Conservation (phyloP, 1,140 invertebrate genomes). For the Rhopalosiphum maidis region DNA sequence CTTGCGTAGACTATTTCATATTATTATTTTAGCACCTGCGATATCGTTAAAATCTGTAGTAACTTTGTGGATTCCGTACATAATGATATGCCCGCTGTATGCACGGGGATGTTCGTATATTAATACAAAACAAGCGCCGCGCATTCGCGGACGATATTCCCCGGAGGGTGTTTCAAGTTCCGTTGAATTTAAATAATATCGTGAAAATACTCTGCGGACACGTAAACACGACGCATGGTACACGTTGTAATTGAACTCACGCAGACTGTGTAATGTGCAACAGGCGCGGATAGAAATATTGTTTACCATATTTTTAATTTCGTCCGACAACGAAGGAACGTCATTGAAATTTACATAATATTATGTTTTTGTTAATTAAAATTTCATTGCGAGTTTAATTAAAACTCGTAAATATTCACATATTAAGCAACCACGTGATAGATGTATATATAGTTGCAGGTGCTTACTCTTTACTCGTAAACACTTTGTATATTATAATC, state of each 20-base stretch:
- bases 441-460: not conserved
- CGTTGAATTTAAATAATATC: not conserved
- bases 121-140: not conserved
- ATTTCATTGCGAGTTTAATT: constrained; percentile 37
- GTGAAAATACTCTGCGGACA: not conserved
- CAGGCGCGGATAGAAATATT: constrained; percentile 14
- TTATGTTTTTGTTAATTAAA: not conserved
- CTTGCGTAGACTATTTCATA: not conserved
- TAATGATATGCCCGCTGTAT: not conserved
- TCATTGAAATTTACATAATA: constrained; percentile 29
- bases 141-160: not conserved
- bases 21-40: not conserved
- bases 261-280: not conserved
- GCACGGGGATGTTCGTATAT: not conserved
- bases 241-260: constrained; percentile 7
- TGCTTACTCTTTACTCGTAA: not conserved
- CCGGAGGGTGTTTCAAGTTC: not conserved
- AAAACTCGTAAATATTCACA: constrained; percentile 3
- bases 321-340: not conserved
- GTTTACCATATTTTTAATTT: constrained; percentile 44
- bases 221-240: not conserved
- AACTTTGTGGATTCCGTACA: not conserved
- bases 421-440: not conserved
- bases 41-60: not conserved
- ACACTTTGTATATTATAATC: not conserved